Conservation (phyloP, 2,113 vertebrate genomes). For the Gallinago jamesoni region DNA sequence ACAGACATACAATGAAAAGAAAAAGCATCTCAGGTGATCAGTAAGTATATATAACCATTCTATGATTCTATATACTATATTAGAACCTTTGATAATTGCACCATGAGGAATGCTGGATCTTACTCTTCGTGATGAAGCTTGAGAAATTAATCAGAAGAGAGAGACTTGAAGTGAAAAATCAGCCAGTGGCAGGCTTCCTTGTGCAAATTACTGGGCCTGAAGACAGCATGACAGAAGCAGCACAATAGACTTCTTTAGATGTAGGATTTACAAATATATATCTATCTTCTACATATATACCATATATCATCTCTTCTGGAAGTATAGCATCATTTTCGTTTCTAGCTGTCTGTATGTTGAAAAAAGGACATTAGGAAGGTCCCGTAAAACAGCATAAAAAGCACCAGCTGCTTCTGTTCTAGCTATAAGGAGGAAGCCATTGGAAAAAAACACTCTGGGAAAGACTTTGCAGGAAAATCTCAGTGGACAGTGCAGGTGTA, state of each 20-base stretch:
- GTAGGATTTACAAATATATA: not conserved
- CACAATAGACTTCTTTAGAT: not conserved
- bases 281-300: not conserved
- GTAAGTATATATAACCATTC: no score
- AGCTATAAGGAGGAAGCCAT: not conserved
- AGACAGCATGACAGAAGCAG: not conserved
- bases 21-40: not conserved
- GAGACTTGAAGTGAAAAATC: not conserved
- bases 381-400: not conserved
- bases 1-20: not conserved
- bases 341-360: not conserved
- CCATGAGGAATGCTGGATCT: not conserved
- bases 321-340: not conserved
- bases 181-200: not conserved
- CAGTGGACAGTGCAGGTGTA: not conserved
- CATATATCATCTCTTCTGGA: not conserved
- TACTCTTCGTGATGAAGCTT: not conserved
- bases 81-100: not conserved
- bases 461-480: not conserved
- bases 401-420: not conserved
- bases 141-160: not conserved
- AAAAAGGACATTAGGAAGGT: not conserved
- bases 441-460: not conserved
- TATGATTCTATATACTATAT: not conserved
- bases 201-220: not conserved